Conservation (phyloP, 2,797 vertebrate species). For the Microctenopoma stevenorrisi region DNA sequence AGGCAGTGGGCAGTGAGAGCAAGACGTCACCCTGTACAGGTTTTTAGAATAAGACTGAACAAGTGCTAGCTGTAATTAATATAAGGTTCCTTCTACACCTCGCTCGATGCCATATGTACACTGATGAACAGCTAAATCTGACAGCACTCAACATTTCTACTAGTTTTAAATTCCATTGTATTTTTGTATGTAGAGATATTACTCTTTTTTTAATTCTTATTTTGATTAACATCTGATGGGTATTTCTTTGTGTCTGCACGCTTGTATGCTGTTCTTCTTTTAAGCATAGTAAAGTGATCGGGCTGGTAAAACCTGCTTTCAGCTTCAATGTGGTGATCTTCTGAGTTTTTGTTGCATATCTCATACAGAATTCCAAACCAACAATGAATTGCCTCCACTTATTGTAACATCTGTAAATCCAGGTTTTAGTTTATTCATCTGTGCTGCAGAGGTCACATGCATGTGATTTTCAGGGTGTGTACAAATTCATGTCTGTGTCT, state of each 20-base stretch:
- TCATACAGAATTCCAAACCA: too few species aligned
- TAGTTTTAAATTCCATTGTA: conserved; percentile 25
- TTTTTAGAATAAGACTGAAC: conserved; percentile 6
- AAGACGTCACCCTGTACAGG: conserved; percentile 8
- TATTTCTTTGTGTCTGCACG: conserved; percentile 14
- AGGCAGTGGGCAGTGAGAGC: background rate
- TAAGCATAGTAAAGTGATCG: background rate
- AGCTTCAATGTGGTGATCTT: too few species aligned
- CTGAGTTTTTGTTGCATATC: too few species aligned
- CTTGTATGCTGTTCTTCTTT: conserved; percentile 1
- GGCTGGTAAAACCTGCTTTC: background rate
- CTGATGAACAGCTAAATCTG: conserved; percentile 21
- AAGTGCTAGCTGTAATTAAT: conserved; percentile 12
- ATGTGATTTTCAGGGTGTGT: too few species aligned
- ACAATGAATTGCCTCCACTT: too few species aligned
- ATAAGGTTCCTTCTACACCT: conserved; percentile 12
- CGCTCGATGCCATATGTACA: conserved; percentile 27
- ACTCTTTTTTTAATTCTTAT: background rate
- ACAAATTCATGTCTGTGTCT: too few species aligned
- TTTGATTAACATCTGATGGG: conserved; percentile 1
- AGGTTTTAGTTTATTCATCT: too few species aligned
- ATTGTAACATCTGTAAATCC: too few species aligned
- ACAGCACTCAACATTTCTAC: conserved; percentile 3
- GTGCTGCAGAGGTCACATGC: too few species aligned
- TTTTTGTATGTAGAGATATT: conserved; percentile 19